A percentile compares a stretch with the other conserved stretches of the same genome.
phyloP scores from a whole-genome alignment of 1,140 invertebrate species.

The Philotrypesis tridentata region DNA sequence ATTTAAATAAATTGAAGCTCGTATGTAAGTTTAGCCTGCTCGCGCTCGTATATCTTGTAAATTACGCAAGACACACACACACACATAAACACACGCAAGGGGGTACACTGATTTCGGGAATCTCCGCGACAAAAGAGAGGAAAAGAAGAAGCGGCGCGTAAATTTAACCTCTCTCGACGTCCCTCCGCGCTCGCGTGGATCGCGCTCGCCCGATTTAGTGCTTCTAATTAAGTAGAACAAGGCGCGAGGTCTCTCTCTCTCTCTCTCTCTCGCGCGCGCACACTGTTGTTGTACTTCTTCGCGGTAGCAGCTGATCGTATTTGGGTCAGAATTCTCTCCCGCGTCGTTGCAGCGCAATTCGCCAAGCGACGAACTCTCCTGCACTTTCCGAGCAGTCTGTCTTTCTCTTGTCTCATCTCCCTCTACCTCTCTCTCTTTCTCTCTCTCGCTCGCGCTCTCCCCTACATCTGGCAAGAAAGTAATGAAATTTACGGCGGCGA shows the following conservation, averaged over 20 bases:
- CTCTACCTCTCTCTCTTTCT: too few species aligned
- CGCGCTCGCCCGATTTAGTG: conserved; percentile 33
- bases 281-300: conserved; percentile 24
- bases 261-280: too few species aligned
- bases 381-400: conserved; percentile 6
- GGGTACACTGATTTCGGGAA: not conserved
- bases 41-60: not conserved
- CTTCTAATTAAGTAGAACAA: conserved; percentile 51
- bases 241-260: not conserved
- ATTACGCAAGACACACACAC: conserved; percentile 28
- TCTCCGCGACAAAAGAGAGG: conserved; percentile 6
- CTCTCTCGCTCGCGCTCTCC: too few species aligned
- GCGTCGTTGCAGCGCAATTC: conserved; percentile 61
- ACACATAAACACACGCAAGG: too few species aligned
- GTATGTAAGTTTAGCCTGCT: not conserved
- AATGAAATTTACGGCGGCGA: conserved; percentile 48
- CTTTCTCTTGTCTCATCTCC: conserved; percentile 33
- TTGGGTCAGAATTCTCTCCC: conserved; percentile 70
- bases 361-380: not conserved
- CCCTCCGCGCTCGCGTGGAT: conserved; percentile 15
- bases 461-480: conserved; percentile 56
- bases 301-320: conserved; percentile 55
- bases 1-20: not conserved
- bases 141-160: not conserved
- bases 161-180: conserved; percentile 31